Conservation (phyloP, 92 coral and sea anemone species). For the Phenganax subtilis region DNA sequence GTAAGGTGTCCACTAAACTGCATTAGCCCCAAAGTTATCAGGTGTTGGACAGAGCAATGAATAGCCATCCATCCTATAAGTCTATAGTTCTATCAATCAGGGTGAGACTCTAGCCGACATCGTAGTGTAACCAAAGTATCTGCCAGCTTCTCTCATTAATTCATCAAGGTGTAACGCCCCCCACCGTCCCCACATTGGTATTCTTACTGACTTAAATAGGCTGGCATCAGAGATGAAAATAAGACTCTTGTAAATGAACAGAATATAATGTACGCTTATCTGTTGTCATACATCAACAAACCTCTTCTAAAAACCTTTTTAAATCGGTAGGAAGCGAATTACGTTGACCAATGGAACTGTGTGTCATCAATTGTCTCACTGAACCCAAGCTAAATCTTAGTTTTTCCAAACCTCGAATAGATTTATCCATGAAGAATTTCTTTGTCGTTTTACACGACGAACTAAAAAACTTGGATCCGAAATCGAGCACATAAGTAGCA, state of each 20-base stretch:
- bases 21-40: no score
- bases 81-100: no score
- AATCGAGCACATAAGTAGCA: neutral
- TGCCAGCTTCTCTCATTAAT: no score
- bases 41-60: no score
- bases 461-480: neutral
- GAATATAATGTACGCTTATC: neutral
- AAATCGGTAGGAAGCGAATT: conserved; percentile 46
- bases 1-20: no score
- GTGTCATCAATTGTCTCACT: neutral
- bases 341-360: neutral
- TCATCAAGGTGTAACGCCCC: no score
- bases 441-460: conserved; percentile 2
- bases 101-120: no score
- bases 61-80: no score
- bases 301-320: conserved; percentile 88
- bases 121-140: no score
- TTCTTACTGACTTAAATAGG: no score
- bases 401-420: conserved; percentile 8
- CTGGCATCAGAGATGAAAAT: neutral
- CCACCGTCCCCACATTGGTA: no score
- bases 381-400: neutral
- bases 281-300: conserved; percentile 26
- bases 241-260: neutral
- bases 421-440: neutral